A percentile compares a stretch with the other conserved stretches of the same genome.
These are phyloP conservation scores for Pterobdella sp. DNA, from an alignment of 2,888 invertebrate species.

Conservation along the genomic window DNA sequence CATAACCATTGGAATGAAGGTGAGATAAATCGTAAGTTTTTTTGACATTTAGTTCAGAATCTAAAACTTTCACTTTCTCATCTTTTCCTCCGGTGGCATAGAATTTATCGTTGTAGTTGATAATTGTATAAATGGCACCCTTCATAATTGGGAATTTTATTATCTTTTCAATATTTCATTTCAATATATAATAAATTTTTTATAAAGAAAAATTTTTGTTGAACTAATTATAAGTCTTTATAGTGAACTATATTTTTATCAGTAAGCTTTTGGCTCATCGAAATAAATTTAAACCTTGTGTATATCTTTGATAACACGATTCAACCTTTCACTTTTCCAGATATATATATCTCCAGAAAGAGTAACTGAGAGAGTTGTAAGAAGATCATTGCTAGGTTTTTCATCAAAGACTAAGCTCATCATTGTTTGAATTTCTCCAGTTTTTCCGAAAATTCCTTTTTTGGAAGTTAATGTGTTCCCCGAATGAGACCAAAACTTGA, in stretches of 20 bases:
- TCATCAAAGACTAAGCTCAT: constrained; percentile 47
- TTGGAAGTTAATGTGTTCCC: constrained; percentile 50
- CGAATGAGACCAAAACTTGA: constrained; percentile 51
- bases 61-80: constrained; percentile 48
- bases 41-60: constrained; percentile 31
- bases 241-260: too few species aligned
- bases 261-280: too few species aligned
- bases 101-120: constrained; percentile 43
- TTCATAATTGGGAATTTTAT: constrained; percentile 30
- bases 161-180: too few species aligned
- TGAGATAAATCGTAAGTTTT: background rate
- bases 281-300: constrained; percentile 47
- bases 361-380: constrained; percentile 49
- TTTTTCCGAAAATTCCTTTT: constrained; percentile 49
- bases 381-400: constrained; percentile 13
- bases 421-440: constrained; percentile 51
- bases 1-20: background rate
- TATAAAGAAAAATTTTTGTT: too few species aligned
- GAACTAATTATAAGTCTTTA: too few species aligned
- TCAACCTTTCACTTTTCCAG: constrained; percentile 48
- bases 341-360: constrained; percentile 52
- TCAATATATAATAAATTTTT: too few species aligned
- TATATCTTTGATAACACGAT: constrained; percentile 45
- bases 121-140: constrained; percentile 47
- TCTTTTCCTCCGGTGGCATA: constrained; percentile 50